A percentile compares a stretch with the other conserved stretches of the same genome.
These are phyloP conservation scores for Ophioderma brevispina DNA, from an alignment of 35 echinoderm and acorn worm genomes.

Conservation along the genomic window DNA sequence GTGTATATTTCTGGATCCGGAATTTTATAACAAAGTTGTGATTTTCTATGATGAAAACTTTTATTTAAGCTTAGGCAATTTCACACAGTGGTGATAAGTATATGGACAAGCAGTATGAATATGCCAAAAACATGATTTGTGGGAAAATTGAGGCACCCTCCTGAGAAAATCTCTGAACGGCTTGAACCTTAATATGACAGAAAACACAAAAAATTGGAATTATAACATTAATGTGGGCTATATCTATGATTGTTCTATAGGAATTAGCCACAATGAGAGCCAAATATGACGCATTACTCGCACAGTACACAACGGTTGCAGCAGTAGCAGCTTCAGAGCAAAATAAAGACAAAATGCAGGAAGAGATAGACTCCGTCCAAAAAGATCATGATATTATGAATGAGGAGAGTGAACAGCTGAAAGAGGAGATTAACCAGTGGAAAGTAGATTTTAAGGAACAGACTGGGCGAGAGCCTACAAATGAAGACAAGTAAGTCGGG, in stretches of 20 bases:
- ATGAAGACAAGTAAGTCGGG: slow-evolving; percentile 74
- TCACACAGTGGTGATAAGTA: no score
- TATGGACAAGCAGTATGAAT: no score
- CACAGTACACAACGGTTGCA: slow-evolving; percentile 56
- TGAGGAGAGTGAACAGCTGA: slow-evolving; percentile 67
- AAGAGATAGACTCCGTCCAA: slow-evolving; percentile 66
- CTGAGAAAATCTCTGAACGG: no score
- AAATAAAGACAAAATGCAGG: slow-evolving; percentile 64
- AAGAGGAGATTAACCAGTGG: slow-evolving; percentile 87
- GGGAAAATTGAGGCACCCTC: no score
- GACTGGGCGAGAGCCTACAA: slow-evolving; percentile 78
- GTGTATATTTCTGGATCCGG: no score
- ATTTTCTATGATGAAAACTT: no score
- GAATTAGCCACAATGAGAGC: slow-evolving; percentile 53
- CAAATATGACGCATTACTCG: slow-evolving; percentile 52
- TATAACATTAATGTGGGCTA: no score
- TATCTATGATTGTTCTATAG: slow-evolving; percentile 18
- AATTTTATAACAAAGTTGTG: no score
- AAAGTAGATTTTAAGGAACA: slow-evolving; percentile 81
- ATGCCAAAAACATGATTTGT: no score
- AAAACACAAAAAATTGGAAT: no score
- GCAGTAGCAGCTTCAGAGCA: slow-evolving; percentile 29
- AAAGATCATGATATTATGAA: slow-evolving; percentile 75
- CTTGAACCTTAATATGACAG: no score
- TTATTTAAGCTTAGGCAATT: no score